Base-by-base conservation (phyloP, 2,888 invertebrate species). In the Lomographa bimaculata region DNA sequence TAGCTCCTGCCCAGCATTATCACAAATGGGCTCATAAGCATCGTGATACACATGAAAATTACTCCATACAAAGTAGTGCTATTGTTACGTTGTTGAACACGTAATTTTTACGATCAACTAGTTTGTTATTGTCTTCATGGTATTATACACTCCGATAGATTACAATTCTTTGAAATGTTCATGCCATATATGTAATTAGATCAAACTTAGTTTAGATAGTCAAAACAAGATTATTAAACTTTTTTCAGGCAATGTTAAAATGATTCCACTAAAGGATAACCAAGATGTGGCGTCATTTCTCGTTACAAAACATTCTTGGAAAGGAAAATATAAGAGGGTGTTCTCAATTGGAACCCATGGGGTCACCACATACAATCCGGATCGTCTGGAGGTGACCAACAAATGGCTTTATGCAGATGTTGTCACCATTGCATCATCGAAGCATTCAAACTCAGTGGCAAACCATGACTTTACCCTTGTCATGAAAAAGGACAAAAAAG, bases 251-350 rank as follows among this genome's bases (percentile, higher is more conserved):
- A 60, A 91, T 92, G 92, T 81, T 73, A 93, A 91, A 81, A 94
- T 94, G 94, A 93, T 92, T 91, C 94, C 94, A 58, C 89, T 96
- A 75, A 95, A 95, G 89, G 97, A 98, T 85, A 98, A 98, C 90
- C 93, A 95, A 71, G 99, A 99, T 93, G 92, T 98, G 76, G 96
- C 97, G 56, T 98, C 98, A 75, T 99, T 97, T 89, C 93, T 97
- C 71, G 98, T 98, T 71, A 98, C 96, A 17, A 99, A 99, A 89
- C 98, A 98, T 81, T 97, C 96, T 11, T 99, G 99, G 99, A 98
- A 98, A 83, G 99, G 99, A 78, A 98, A 97, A 95, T 99, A 99
- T 87, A 98, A 98, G 81, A 91, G 99, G 61, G 96, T 99, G 66
- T 97, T 99, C 77, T 97, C 99, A 4, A 94, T 99, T 68, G 99